Evolutionary conservation across 2,797 vertebrate species (phyloP).

Genomic region (Paratrypauchen microcephalus): DNA sequence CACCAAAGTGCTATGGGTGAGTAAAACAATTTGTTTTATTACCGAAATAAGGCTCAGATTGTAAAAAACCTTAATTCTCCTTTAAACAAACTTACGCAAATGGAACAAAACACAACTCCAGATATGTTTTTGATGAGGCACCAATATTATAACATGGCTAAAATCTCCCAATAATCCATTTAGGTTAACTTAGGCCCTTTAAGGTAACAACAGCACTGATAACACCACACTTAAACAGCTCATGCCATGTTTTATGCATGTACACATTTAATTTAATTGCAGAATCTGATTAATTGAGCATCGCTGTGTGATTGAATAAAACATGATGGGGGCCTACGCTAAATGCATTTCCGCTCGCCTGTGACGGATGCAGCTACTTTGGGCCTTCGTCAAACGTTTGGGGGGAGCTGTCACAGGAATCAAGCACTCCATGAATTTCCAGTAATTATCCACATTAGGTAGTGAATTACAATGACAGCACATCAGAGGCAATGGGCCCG

Average conservation of each 20-base stretch:
- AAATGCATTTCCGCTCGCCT: slow-evolving; percentile 78
- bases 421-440: slow-evolving; percentile 77
- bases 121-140: no score
- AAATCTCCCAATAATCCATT: no score
- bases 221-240: slow-evolving; percentile 52
- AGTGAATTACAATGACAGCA: slow-evolving; percentile 67
- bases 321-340: slow-evolving; percentile 78
- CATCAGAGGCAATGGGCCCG: slow-evolving; percentile 59
- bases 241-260: slow-evolving; percentile 81
- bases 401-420: slow-evolving; percentile 69
- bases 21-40: no score
- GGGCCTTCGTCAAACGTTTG: slow-evolving; percentile 78
- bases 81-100: no score
- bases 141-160: no score
- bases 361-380: slow-evolving; percentile 79
- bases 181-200: no score
- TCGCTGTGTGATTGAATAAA: slow-evolving; percentile 81
- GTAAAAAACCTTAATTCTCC: no score
- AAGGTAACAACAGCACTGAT: slow-evolving; percentile 29
- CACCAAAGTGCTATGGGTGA: no score
- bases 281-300: slow-evolving; percentile 83
- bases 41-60: no score
- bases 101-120: no score
- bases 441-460: slow-evolving; percentile 77
- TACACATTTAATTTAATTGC: slow-evolving; percentile 83